phyloP scores from a whole-genome alignment of 2,797 vertebrate genomes.

The Mionectes olivaceus region DNA sequence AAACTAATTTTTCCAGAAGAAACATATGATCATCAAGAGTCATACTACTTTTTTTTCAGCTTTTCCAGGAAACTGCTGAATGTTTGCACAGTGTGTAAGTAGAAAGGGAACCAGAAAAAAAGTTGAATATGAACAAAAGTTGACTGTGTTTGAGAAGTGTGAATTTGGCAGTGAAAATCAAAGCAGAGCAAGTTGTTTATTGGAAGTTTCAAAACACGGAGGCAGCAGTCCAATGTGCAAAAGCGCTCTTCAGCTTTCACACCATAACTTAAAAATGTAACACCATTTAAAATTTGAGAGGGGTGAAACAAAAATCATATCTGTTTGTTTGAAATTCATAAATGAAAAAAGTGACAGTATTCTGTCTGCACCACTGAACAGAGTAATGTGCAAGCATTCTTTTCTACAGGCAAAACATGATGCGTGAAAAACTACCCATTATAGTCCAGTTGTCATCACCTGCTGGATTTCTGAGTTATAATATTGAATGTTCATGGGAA shows the following conservation, averaged over 20 bases:
- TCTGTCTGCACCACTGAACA: not conserved
- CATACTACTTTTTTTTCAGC: not conserved
- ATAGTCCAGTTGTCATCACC: not conserved
- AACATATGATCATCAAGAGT: not conserved
- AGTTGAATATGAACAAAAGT: not conserved
- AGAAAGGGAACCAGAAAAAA: conserved; percentile 3
- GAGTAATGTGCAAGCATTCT: not conserved
- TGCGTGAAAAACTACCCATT: not conserved
- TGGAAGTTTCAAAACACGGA: not conserved
- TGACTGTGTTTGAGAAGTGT: conserved; percentile 23
- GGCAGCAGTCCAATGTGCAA: conserved; percentile 1
- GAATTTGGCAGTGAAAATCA: conserved; percentile 33
- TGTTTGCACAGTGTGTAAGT: not conserved
- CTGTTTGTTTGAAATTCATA: not conserved
- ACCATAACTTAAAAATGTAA: not conserved
- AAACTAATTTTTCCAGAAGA: conserved; percentile 32
- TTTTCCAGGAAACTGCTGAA: conserved; percentile 18
- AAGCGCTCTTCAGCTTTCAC: not conserved
- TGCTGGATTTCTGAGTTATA: not conserved
- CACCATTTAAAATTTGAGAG: not conserved
- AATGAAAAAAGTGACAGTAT: not conserved
- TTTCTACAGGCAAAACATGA: not conserved
- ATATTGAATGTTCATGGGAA: not conserved
- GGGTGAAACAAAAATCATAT: not conserved
- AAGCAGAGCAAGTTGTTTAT: conserved; percentile 7